A percentile compares a stretch with the other conserved stretches of the same genome.
Conservation (phyloP, 30 jellyfish, hydroid and myxozoan species). For the Morbakka virulenta region DNA sequence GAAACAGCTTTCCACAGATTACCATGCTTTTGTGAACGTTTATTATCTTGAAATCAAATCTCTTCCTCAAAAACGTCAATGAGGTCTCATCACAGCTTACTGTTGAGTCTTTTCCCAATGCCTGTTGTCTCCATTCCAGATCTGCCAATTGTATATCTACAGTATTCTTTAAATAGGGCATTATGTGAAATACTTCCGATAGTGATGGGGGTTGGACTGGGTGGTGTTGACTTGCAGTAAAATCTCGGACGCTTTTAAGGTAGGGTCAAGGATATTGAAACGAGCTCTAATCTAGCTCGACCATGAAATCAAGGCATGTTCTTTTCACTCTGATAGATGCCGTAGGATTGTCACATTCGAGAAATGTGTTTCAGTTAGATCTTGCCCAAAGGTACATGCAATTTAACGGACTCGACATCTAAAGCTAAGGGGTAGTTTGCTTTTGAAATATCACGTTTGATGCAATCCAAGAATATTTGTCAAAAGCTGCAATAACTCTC, state of each 20-base stretch:
- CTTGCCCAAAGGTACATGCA: too few species aligned
- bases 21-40: conserved; percentile 5
- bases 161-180: neutral
- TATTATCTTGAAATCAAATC: conserved; percentile 5
- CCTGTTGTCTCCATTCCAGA: conserved; percentile 37
- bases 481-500: conserved; percentile 11
- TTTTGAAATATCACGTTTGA: conserved; percentile 11
- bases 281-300: conserved; percentile 28
- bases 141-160: neutral
- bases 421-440: conserved; percentile 24
- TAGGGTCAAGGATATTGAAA: neutral
- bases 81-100: conserved; percentile 5
- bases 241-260: neutral
- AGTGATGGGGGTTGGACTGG: conserved; percentile 4
- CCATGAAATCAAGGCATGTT: conserved; percentile 27
- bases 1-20: conserved; percentile 19
- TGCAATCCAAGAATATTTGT: conserved; percentile 2
- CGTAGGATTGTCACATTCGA: conserved; percentile 7
- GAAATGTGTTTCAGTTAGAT: conserved; percentile 11
- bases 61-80: conserved; percentile 7
- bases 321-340: neutral
- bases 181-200: neutral
- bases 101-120: neutral
- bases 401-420: conserved; percentile 26
- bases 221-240: conserved; percentile 2